Percentiles rank a stretch among this genome's conserved stretches.
Conservation (phyloP, 1,140 invertebrate genomes). For the Coelopa frigida region DNA sequence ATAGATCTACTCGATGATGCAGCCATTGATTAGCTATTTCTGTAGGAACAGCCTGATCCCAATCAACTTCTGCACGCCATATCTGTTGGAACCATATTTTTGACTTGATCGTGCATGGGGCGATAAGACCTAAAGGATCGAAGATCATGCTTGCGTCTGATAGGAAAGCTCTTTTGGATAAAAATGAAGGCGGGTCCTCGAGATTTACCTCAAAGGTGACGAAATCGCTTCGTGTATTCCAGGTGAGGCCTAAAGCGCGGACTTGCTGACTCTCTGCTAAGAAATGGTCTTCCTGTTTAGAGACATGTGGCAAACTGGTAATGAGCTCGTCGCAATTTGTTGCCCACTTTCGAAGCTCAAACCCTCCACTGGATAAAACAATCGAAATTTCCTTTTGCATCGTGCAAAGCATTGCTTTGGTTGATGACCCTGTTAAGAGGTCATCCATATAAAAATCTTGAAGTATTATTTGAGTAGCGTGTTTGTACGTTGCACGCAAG, state of each 20-base stretch:
- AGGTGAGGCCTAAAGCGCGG: background rate
- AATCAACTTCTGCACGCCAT: constrained; percentile 36
- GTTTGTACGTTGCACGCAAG: constrained; percentile 16
- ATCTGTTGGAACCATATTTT: constrained; percentile 46
- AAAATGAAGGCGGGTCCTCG: background rate
- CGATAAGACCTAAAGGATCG: constrained; percentile 45
- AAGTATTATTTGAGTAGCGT: constrained; percentile 9
- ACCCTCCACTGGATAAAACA: no score
- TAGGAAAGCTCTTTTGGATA: constrained; percentile 24
- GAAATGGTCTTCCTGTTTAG: background rate
- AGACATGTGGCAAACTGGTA: no score
- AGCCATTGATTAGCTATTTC: constrained; percentile 19
- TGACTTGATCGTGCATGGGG: constrained; percentile 33
- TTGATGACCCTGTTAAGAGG: constrained; percentile 29
- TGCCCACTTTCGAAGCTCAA: no score
- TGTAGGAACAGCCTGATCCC: constrained; percentile 41
- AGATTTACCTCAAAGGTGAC: background rate
- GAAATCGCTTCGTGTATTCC: background rate
- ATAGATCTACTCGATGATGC: constrained; percentile 10
- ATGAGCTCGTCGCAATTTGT: no score
- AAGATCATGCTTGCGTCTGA: constrained; percentile 30
- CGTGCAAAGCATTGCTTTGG: no score
- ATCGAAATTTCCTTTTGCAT: no score
- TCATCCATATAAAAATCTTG: no score
- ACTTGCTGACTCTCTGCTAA: background rate